Evolutionary conservation across 2,113 vertebrate genomes (phyloP), one percentile per base, ranked within the genome.

Genomic region (Agelaius phoeniceus): DNA sequence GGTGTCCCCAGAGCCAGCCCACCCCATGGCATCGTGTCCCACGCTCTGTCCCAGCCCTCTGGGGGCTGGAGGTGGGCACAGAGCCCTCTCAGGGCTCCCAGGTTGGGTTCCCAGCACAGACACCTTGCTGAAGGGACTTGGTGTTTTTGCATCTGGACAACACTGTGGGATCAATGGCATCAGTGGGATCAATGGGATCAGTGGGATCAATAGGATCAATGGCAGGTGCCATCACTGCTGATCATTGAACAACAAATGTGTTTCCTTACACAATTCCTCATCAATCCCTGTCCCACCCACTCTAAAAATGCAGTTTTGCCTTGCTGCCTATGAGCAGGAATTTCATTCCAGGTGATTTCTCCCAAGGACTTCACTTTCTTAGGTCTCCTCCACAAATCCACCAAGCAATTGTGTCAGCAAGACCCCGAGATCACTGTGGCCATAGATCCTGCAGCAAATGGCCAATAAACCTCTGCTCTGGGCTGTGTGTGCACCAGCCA

Each of bases 1-100:
- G 46, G 6, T 13, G 21, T 28, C 30, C 20, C 52, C 5, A 4
- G 67, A 57, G n/a, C 63, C 65, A 51, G 37, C 61, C 44, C 54
- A 31, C 3, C 21, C 69, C 43, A 2, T 1, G 21, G 52, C 52
- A 44, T 15, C 0, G 0, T 37, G 20, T 35, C 14, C 67, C 69
- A 54, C 0, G 0, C 41, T 15, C 33, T 3, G 11, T 23, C 23
- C 31, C 75, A 48, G 69, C 46, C 23, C 57, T 19, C 31, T 3
- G 61, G 11, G 18, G 63, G 31, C 80, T 73, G 54, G 11, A 15
- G 44, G 51, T 28, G 39, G 73, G 37, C 66, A 19, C n/a, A 31
- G 77, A 21, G 69, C 11, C 15, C 59, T 10, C 39, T 0, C 2
- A 9, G 35, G 37, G 37, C 15, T 39, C 65, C 11, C 58, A 5